Conservation (phyloP, 2,888 invertebrate genomes). For the Cataglyphis altisquamis region DNA sequence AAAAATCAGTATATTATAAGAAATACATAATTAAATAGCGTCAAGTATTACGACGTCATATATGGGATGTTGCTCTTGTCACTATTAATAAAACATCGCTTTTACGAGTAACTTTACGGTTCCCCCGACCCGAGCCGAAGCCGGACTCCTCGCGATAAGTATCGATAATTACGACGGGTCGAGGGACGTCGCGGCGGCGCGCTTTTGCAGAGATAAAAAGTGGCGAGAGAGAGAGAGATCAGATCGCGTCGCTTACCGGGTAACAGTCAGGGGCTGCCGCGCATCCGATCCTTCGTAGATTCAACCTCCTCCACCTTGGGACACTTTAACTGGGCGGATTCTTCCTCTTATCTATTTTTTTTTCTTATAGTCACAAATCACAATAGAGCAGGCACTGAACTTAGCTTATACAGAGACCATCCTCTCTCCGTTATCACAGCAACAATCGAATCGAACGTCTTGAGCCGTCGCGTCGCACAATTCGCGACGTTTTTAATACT, state of each 20-base stretch:
- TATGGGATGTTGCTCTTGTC: not conserved
- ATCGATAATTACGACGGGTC: conserved; percentile 54
- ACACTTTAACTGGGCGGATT: conserved; percentile 55
- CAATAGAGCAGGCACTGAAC: conserved; percentile 71
- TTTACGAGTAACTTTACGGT: not conserved
- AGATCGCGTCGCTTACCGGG: conserved; percentile 73
- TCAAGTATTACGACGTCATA: not conserved
- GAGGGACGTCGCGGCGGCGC: conserved; percentile 24
- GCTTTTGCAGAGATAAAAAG: conserved; percentile 31
- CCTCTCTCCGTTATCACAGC: conserved; percentile 71
- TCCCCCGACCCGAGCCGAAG: not conserved
- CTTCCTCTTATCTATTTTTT: conserved; percentile 32
- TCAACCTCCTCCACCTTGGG: conserved; percentile 70
- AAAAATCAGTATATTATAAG: not conserved
- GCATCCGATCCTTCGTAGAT: conserved; percentile 73
- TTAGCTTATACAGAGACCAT: conserved; percentile 60
- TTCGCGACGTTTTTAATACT: conserved; percentile 43
- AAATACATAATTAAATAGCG: not conserved
- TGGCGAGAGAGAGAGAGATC: conserved; percentile 41
- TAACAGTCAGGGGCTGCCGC: conserved; percentile 65
- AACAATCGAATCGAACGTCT: conserved; percentile 60
- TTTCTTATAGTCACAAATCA: conserved; percentile 70
- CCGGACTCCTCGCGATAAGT: conserved; percentile 12
- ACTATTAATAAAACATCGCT: conserved; percentile 7
- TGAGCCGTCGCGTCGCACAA: conserved; percentile 59